These are phyloP conservation scores for Tringa solitaria DNA, from an alignment of 2,113 vertebrate species.

Conservation along the genomic window DNA sequence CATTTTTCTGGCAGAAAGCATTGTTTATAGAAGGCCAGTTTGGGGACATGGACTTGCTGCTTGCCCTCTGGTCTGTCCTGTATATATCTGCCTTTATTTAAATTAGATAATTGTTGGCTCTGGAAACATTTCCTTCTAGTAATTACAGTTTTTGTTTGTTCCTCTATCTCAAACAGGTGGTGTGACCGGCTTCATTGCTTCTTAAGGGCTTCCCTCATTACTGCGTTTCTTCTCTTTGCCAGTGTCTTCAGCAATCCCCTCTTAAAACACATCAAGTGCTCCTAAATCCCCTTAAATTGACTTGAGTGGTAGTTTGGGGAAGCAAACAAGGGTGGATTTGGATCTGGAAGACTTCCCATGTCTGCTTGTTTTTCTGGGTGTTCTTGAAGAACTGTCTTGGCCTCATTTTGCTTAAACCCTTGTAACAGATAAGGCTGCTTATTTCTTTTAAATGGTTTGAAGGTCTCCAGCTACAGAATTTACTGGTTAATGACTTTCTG, in stretches of 20 bases:
- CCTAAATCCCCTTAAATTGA: not conserved
- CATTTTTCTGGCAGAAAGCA: not conserved
- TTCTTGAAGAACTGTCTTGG: not conserved
- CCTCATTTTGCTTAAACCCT: not conserved
- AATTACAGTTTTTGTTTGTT: slow-evolving; percentile 1
- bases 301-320: not conserved
- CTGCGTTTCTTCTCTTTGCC: not conserved
- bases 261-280: not conserved
- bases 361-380: not conserved
- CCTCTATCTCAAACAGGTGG: not conserved
- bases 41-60: not conserved
- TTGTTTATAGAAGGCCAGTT: not conserved
- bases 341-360: not conserved
- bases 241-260: not conserved
- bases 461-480: not conserved
- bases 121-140: slow-evolving; percentile 16
- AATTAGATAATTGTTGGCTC: slow-evolving; percentile 12
- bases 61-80: not conserved
- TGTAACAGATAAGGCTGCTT: not conserved
- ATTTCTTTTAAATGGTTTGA: not conserved
- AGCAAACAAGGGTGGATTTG: not conserved
- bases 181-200: not conserved
- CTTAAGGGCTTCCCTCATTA: not conserved
- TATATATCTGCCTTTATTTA: slow-evolving; percentile 1
- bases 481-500: not conserved